Percentiles rank a stretch among this genome's conserved stretches.
These are phyloP conservation scores for Paracanthobrama guichenoti DNA, from an alignment of 2,113 vertebrate genomes.

Conservation along the genomic window DNA sequence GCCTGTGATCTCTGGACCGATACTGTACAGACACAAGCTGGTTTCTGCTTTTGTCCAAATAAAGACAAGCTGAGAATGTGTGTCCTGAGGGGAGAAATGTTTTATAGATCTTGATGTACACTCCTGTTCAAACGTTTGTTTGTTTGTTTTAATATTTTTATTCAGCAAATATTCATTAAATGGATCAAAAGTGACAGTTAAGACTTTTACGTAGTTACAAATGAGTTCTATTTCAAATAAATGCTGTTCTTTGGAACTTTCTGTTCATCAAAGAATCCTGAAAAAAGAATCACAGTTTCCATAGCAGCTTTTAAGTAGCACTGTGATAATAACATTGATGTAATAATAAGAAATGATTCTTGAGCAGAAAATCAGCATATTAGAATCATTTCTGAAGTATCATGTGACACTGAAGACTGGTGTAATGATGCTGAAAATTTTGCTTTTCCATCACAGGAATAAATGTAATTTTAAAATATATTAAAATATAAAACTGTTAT, in stretches of 20 bases:
- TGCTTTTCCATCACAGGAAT: too few species aligned
- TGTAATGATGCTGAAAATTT: too few species aligned
- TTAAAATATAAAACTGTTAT: background rate
- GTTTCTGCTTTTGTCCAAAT: conserved; percentile 47
- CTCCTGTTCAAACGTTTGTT: background rate
- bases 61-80: conserved; percentile 38
- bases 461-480: too few species aligned
- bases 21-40: conserved; percentile 52
- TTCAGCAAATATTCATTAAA: background rate
- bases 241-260: background rate
- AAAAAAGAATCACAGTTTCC: background rate
- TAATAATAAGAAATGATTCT: too few species aligned
- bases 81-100: conserved; percentile 16
- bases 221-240: background rate
- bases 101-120: conserved; percentile 46
- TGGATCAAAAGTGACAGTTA: background rate
- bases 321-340: too few species aligned
- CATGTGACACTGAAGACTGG: background rate
- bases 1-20: conserved; percentile 51
- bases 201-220: too few species aligned
- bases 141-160: background rate
- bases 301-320: too few species aligned
- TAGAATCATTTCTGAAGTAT: background rate
- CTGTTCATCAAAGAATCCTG: background rate
- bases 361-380: background rate